Percentiles rank a stretch among this genome's conserved stretches.
phyloP scores from a whole-genome alignment of 1,140 invertebrate genomes.

The Camponotus floridanus region DNA sequence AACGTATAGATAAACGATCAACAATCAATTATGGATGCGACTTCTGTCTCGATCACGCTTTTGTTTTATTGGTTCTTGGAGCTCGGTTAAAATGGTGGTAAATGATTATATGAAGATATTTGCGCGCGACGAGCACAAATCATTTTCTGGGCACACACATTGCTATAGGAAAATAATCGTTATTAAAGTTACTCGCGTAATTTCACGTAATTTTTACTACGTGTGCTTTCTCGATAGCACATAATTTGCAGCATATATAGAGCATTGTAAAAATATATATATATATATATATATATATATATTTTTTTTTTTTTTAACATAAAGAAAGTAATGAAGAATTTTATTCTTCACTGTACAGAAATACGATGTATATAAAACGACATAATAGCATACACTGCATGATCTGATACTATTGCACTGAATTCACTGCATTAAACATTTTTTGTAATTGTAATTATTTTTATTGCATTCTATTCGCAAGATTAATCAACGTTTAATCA shows the following conservation, averaged over 20 bases:
- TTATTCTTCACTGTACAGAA: conserved; percentile 5
- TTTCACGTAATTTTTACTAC: not conserved
- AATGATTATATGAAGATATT: conserved; percentile 6
- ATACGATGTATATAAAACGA: not conserved
- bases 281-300: conserved; percentile 14
- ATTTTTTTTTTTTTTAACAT: not conserved
- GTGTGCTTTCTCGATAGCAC: not conserved
- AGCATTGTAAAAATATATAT: too few species aligned
- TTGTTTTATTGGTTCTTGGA: not conserved
- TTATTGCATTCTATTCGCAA: conserved; percentile 1
- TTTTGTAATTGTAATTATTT: not conserved
- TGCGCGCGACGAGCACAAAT: not conserved
- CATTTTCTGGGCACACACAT: not conserved
- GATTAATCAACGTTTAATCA: conserved; percentile 10
- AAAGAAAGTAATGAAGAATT: not conserved
- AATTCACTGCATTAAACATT: conserved; percentile 3
- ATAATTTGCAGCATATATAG: too few species aligned
- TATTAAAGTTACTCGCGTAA: not conserved
- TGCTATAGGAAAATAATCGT: not conserved
- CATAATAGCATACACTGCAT: not conserved
- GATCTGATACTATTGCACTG: conserved; percentile 30
- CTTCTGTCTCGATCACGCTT: not conserved
- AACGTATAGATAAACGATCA: conserved; percentile 8
- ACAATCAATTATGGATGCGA: not conserved
- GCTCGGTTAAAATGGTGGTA: not conserved